phyloP scores from a whole-genome alignment of 2,888 invertebrate genomes.

The Drosophila aldrichi region DNA sequence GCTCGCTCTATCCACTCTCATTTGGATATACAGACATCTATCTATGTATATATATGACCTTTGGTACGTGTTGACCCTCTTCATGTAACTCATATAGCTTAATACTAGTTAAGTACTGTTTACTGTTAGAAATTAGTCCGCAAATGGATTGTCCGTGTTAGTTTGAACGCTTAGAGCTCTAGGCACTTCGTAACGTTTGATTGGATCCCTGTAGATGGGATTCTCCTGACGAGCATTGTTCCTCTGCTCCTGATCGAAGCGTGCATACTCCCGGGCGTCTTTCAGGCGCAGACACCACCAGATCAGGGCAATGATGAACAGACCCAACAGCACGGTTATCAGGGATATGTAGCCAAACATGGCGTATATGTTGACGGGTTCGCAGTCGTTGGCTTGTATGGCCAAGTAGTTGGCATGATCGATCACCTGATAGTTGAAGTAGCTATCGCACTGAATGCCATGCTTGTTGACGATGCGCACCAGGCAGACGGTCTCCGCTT shows the following conservation, averaged over 20 bases:
- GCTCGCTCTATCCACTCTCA: not conserved
- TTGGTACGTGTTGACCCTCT: constrained; percentile 12
- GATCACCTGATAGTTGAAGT: constrained; percentile 76
- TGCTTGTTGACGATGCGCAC: constrained; percentile 78
- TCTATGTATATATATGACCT: not conserved
- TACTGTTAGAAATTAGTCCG: not conserved
- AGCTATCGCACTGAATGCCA: constrained; percentile 81
- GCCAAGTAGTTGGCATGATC: constrained; percentile 69
- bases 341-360: constrained; percentile 84
- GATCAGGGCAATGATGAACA: constrained; percentile 85
- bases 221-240: constrained; percentile 57
- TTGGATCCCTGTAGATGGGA: constrained; percentile 89
- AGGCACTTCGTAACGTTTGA: constrained; percentile 87
- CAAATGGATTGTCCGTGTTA: constrained; percentile 70
- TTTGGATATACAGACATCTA: not conserved
- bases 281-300: constrained; percentile 86
- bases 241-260: constrained; percentile 85
- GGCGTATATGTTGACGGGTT: constrained; percentile 65
- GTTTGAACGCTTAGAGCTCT: constrained; percentile 48
- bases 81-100: not conserved
- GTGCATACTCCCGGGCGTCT: constrained; percentile 87
- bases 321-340: constrained; percentile 86
- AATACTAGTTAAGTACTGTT: not conserved
- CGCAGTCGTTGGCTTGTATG: constrained; percentile 75
- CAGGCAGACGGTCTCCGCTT: constrained; percentile 71